Percentiles rank a stretch among this genome's conserved stretches.
Conservation (phyloP, 2,113 vertebrate species). For the Dromas ardeola region DNA sequence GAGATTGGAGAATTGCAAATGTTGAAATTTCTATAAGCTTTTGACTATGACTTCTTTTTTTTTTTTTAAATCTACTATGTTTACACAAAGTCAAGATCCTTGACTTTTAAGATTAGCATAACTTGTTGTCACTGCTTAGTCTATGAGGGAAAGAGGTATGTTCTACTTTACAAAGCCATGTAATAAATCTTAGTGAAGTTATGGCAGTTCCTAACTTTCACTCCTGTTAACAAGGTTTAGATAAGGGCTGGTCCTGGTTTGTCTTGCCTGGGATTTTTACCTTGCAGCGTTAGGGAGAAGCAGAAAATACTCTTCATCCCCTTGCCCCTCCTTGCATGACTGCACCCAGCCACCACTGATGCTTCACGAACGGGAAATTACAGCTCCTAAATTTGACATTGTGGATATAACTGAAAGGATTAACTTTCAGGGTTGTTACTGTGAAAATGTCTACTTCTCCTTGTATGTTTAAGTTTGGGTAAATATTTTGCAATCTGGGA, state of each 20-base stretch:
- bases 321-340: background rate
- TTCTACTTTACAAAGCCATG: background rate
- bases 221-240: background rate
- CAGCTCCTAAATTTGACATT: background rate
- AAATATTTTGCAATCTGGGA: conserved; percentile 45
- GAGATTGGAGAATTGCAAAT: background rate
- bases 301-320: background rate
- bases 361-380: background rate
- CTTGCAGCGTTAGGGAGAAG: background rate
- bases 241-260: background rate
- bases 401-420: background rate
- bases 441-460: background rate
- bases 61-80: background rate
- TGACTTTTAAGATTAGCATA: background rate
- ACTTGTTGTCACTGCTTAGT: background rate
- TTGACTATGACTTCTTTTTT: background rate
- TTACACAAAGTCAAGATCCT: background rate
- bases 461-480: background rate
- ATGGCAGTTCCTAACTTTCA: background rate
- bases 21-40: background rate
- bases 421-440: background rate
- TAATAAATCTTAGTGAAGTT: background rate
- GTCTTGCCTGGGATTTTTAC: background rate
- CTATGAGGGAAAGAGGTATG: background rate
- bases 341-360: background rate